Evolutionary conservation across 2,888 invertebrate species (phyloP), one percentile per base, ranked within the genome.

Genomic region (Dynastes grantii): DNA sequence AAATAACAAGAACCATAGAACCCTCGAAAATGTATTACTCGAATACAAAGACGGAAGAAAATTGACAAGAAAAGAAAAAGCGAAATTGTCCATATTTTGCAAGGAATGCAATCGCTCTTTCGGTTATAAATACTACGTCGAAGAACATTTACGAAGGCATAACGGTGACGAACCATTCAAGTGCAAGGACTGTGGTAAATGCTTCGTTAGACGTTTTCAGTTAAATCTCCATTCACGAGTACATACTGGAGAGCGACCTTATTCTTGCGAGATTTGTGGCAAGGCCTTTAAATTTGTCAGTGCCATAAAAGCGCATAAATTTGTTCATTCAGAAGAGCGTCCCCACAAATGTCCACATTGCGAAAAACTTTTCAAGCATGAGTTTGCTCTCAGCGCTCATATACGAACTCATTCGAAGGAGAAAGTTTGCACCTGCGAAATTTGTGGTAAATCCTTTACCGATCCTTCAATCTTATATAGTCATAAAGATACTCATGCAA

Each of bases 221-320:
- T 51, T 70, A 6, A 22, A 51, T 27, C 8, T 70, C 2, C 70
- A 70, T 32, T 27, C 16, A 6, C 11, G 51, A 27, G 53, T 70
- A 2, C 70, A 70, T 29, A 51, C 51, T 13, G 70, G 40, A 27
- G 70, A 53, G 51, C 37, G 70, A 51, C 70, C 70, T 13, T 70
- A 27, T 29, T 51, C 51, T 22, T 70, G 70, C 51, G 70, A 70
- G 13, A 51, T 70, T 5, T 70, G 70, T 29, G 70, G 70, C 11
- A 70, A 70, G 27, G 40, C 51, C 13, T 70, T 70, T 16, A 70
- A 70, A 16, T 27, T 32, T 2, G 13, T 8, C 13, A 51, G 70
- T n/a, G 51, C 13, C 8, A 5, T 70, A 32, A 3, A n/a, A 9
- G 9, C 53, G 2, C 70, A 70, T 29, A 53, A 29, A 13, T 27